Percentiles rank a stretch among this genome's conserved stretches.
Conservation (phyloP, 2,888 invertebrate genomes). For the Caenorhabditis virilis region DNA sequence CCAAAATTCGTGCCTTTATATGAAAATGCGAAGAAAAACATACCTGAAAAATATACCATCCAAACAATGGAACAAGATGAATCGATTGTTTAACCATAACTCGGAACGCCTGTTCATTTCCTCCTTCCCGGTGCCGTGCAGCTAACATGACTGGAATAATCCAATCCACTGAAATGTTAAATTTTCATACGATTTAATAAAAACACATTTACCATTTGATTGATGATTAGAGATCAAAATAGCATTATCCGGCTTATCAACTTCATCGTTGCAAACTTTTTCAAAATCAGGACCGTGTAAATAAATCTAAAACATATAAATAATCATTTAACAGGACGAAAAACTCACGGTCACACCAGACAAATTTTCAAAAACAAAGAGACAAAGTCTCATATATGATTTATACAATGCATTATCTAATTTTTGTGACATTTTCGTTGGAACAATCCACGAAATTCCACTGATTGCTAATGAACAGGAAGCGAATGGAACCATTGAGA, state of each 20-base stretch:
- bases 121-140: slow-evolving; percentile 50
- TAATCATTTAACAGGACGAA: background rate
- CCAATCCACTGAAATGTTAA: slow-evolving; percentile 57
- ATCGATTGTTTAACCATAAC: slow-evolving; percentile 63
- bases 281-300: background rate
- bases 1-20: no score
- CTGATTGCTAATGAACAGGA: slow-evolving; percentile 51
- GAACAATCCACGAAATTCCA: slow-evolving; percentile 53
- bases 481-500: slow-evolving; percentile 59
- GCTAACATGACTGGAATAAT: slow-evolving; percentile 60
- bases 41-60: slow-evolving; percentile 66
- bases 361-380: slow-evolving; percentile 65
- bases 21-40: no score
- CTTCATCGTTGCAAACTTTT: slow-evolving; percentile 14
- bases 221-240: slow-evolving; percentile 64
- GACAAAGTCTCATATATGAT: slow-evolving; percentile 58
- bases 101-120: slow-evolving; percentile 54
- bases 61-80: slow-evolving; percentile 63
- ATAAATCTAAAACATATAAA: slow-evolving; percentile 19
- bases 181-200: background rate
- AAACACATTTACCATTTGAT: slow-evolving; percentile 44
- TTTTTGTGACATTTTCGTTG: slow-evolving; percentile 25
- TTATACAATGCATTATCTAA: slow-evolving; percentile 60
- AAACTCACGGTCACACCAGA: slow-evolving; percentile 48
- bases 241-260: slow-evolving; percentile 38